Evolutionary conservation across 2,797 vertebrate genomes (phyloP).

Genomic region (Muscicapa striata): DNA sequence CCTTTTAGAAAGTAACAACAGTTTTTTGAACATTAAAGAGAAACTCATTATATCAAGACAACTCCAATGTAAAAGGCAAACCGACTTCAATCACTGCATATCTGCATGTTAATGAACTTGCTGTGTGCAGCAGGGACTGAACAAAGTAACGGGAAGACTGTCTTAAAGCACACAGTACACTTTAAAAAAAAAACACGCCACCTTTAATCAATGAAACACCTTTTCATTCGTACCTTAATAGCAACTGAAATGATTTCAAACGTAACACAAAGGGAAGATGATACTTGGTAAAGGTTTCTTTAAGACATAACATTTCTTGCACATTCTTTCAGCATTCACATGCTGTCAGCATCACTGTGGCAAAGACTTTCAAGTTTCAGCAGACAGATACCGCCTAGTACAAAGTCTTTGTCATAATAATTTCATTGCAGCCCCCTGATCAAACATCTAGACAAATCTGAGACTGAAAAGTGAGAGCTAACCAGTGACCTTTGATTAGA

Average conservation of each 20-base stretch:
- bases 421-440: constrained; percentile 78
- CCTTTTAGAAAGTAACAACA: constrained; percentile 84
- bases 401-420: constrained; percentile 83
- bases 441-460: constrained; percentile 80
- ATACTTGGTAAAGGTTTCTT: constrained; percentile 79
- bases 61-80: constrained; percentile 79
- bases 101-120: constrained; percentile 85
- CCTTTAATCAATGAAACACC: constrained; percentile 82
- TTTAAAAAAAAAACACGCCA: constrained; percentile 56
- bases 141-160: constrained; percentile 68
- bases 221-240: constrained; percentile 77
- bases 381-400: constrained; percentile 80
- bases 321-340: constrained; percentile 78
- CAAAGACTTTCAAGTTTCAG: constrained; percentile 81
- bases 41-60: constrained; percentile 84
- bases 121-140: constrained; percentile 73
- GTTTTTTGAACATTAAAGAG: constrained; percentile 83
- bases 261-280: constrained; percentile 80
- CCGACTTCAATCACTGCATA: constrained; percentile 82
- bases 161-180: constrained; percentile 71
- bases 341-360: constrained; percentile 77
- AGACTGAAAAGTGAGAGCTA: constrained; percentile 79
- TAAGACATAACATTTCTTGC: constrained; percentile 78
- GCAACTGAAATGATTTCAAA: constrained; percentile 79
- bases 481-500: constrained; percentile 81